phyloP scores from a whole-genome alignment of 30 jellyfish, hydroid and myxozoan genomes.

The Aurelia sp. region DNA sequence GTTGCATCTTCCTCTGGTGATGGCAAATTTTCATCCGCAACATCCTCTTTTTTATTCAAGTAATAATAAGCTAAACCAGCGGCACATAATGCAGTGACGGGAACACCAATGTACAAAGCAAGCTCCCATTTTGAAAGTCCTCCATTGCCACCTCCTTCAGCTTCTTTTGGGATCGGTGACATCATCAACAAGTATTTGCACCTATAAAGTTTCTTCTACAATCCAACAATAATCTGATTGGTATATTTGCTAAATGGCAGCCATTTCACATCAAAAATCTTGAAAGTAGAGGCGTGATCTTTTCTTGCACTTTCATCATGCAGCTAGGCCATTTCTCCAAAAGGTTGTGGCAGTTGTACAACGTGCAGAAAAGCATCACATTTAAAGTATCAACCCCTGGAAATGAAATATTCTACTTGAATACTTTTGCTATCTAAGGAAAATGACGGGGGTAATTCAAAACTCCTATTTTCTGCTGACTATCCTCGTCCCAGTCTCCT shows the following conservation, averaged over 20 bases:
- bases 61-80: constrained; percentile 84
- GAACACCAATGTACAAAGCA: constrained; percentile 93
- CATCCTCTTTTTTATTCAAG: background rate
- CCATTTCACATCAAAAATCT: constrained; percentile 8
- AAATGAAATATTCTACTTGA: background rate
- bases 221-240: too few species aligned
- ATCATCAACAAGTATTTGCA: background rate
- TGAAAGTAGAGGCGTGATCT: too few species aligned
- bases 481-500: too few species aligned
- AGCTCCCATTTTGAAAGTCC: constrained; percentile 85
- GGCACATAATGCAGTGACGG: constrained; percentile 89
- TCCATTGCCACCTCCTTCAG: constrained; percentile 27
- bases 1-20: background rate
- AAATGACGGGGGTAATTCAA: too few species aligned
- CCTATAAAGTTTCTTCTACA: too few species aligned
- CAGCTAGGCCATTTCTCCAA: background rate
- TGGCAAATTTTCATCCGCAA: constrained; percentile 19
- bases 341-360: constrained; percentile 53
- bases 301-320: background rate
- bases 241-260: background rate
- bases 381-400: background rate
- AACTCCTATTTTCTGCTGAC: too few species aligned
- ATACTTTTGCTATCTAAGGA: too few species aligned
- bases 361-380: background rate
- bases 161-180: constrained; percentile 57